phyloP scores from a whole-genome alignment of 2,797 vertebrate genomes.

The Taeniopygia guttata region DNA sequence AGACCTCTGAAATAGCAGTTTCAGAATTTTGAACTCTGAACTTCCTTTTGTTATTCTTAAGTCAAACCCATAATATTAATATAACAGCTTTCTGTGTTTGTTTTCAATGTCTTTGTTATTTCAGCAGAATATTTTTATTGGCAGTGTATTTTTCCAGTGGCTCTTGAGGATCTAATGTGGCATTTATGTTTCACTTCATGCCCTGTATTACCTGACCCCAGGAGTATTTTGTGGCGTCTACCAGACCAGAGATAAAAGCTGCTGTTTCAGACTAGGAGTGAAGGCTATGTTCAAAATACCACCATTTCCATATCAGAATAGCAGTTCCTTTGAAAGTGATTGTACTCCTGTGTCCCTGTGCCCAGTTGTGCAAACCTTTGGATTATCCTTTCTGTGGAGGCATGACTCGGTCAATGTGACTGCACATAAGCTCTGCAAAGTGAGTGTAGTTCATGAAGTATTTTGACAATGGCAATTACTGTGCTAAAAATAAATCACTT shows the following conservation, averaged over 20 bases:
- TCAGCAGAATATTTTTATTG: constrained; percentile 57
- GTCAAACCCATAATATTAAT: constrained; percentile 46
- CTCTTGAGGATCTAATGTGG: constrained; percentile 21
- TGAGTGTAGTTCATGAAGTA: not conserved
- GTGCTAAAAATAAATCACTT: not conserved
- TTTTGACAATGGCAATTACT: not conserved
- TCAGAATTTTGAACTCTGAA: constrained; percentile 35
- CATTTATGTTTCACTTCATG: constrained; percentile 25
- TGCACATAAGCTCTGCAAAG: not conserved
- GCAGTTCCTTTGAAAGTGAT: not conserved
- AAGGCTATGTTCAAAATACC: not conserved
- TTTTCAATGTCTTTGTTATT: constrained; percentile 56
- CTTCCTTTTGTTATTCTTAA: constrained; percentile 56
- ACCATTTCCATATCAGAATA: not conserved
- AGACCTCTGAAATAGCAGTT: not conserved
- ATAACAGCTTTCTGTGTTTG: constrained; percentile 34
- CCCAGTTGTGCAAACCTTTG: not conserved
- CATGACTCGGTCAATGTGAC: not conserved
- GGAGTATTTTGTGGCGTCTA: constrained; percentile 14
- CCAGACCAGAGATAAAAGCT: constrained; percentile 15
- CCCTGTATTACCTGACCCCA: constrained; percentile 16
- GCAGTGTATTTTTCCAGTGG: constrained; percentile 33
- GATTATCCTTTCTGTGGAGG: not conserved
- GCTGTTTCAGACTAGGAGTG: not conserved
- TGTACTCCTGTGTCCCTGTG: fast-evolving